These are phyloP conservation scores for Steinernema scapterisci DNA, from an alignment of 2,888 invertebrate genomes.

Conservation along the genomic window DNA sequence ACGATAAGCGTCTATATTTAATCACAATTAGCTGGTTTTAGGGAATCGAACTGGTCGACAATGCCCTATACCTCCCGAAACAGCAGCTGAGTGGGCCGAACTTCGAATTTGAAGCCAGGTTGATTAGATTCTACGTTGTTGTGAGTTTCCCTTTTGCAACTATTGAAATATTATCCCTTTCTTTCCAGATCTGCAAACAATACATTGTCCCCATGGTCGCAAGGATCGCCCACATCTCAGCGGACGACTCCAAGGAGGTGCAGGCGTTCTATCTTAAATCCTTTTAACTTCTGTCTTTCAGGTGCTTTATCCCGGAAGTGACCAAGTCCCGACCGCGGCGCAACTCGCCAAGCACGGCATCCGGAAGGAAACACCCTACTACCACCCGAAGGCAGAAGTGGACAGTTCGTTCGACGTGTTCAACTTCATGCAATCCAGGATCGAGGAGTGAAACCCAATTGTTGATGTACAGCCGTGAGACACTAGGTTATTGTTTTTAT, in stretches of 20 bases:
- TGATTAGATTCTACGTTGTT: conserved; percentile 61
- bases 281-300: conserved; percentile 32
- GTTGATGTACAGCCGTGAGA: conserved; percentile 8
- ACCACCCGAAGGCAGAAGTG: conserved; percentile 47
- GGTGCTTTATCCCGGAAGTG: conserved; percentile 48
- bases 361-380: conserved; percentile 53
- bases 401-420: conserved; percentile 51
- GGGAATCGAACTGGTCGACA: conserved; percentile 74
- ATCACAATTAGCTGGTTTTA: conserved; percentile 68
- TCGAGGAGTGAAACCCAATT: conserved; percentile 25
- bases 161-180: neutral
- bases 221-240: conserved; percentile 61
- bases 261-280: neutral
- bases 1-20: neutral
- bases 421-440: conserved; percentile 49
- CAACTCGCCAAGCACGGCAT: conserved; percentile 55
- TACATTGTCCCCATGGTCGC: conserved; percentile 65
- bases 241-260: conserved; percentile 60
- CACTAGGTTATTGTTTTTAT: conserved; percentile 24
- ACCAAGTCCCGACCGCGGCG: conserved; percentile 45
- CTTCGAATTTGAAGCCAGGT: conserved; percentile 77
- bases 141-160: conserved; percentile 37
- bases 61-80: conserved; percentile 75
- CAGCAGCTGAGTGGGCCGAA: conserved; percentile 76
- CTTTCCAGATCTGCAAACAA: conserved; percentile 45